phyloP scores from a whole-genome alignment of 2,888 invertebrate genomes.

The Drosophila phalerata region DNA sequence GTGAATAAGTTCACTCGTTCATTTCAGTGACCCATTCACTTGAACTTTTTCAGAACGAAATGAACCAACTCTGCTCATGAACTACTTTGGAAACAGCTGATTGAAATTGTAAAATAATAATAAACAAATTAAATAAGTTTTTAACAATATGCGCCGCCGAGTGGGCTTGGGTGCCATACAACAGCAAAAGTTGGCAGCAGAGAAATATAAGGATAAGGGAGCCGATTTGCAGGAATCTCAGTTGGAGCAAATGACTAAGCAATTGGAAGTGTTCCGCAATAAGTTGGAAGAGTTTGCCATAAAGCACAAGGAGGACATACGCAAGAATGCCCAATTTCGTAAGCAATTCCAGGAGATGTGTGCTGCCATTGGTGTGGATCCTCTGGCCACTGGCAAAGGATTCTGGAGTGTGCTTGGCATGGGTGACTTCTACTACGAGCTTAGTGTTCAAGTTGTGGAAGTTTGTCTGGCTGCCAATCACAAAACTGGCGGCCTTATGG shows the following conservation, averaged over 20 bases:
- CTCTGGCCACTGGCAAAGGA: slow-evolving; percentile 97
- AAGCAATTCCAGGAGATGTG: slow-evolving; percentile 99
- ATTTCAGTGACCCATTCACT: too few species aligned
- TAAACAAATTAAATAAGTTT: slow-evolving; percentile 8
- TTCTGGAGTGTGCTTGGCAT: slow-evolving; percentile 99
- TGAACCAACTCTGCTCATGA: neutral
- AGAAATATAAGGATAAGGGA: slow-evolving; percentile 96
- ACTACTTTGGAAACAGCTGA: slow-evolving; percentile 6
- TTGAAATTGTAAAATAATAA: neutral
- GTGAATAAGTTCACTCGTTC: too few species aligned
- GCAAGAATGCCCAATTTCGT: slow-evolving; percentile 97
- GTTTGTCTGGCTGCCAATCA: slow-evolving; percentile 98
- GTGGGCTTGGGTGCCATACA: slow-evolving; percentile 96
- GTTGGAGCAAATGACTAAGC: slow-evolving; percentile 96
- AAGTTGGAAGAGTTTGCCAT: slow-evolving; percentile 98
- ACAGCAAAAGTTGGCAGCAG: slow-evolving; percentile 94
- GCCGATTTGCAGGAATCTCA: slow-evolving; percentile 96
- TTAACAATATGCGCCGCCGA: slow-evolving; percentile 90
- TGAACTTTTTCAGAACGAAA: too few species aligned
- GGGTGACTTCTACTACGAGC: slow-evolving; percentile 99
- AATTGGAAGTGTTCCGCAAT: slow-evolving; percentile 95
- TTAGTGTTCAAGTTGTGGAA: slow-evolving; percentile 99
- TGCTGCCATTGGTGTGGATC: slow-evolving; percentile 98
- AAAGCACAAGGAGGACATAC: slow-evolving; percentile 97
- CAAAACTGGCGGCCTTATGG: slow-evolving; percentile 96